These are phyloP conservation scores for Daphoenositta chrysoptera DNA, from an alignment of 2,113 vertebrate species.

Conservation along the genomic window DNA sequence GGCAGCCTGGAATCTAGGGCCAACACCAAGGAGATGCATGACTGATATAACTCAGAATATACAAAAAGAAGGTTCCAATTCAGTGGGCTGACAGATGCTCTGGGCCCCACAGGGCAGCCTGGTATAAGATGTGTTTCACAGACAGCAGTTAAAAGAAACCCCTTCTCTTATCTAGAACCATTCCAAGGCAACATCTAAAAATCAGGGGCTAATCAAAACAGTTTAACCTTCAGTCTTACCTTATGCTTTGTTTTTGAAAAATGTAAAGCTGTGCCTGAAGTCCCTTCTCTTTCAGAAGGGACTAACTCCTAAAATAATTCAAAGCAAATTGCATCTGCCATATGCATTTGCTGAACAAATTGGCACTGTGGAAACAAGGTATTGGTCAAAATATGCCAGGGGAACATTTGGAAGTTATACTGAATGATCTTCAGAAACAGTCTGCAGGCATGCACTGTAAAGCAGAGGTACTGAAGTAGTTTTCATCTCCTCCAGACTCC, in stretches of 20 bases:
- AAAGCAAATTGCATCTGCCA: not conserved
- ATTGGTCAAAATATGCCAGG: not conserved
- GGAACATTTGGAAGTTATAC: not conserved
- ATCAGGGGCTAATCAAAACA: not conserved
- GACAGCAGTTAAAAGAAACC: not conserved
- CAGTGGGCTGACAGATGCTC: not conserved
- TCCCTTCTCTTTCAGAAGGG: not conserved
- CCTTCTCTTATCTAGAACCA: not conserved
- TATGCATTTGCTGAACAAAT: not conserved
- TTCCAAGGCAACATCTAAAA: not conserved
- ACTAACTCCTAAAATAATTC: not conserved
- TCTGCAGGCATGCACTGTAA: not conserved
- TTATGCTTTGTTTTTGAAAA: not conserved
- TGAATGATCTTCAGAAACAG: not conserved
- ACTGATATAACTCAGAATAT: not conserved
- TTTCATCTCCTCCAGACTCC: not conserved
- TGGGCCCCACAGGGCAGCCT: not conserved
- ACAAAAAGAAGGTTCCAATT: not conserved
- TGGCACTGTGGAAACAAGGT: not conserved
- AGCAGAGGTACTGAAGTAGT: not conserved
- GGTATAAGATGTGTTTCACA: not conserved
- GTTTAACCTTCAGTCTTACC: not conserved
- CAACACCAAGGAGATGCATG: not conserved
- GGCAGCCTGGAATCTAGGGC: not conserved
- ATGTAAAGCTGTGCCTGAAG: not conserved